Conservation (phyloP, 2,888 invertebrate species). For the Watsonalla binaria region DNA sequence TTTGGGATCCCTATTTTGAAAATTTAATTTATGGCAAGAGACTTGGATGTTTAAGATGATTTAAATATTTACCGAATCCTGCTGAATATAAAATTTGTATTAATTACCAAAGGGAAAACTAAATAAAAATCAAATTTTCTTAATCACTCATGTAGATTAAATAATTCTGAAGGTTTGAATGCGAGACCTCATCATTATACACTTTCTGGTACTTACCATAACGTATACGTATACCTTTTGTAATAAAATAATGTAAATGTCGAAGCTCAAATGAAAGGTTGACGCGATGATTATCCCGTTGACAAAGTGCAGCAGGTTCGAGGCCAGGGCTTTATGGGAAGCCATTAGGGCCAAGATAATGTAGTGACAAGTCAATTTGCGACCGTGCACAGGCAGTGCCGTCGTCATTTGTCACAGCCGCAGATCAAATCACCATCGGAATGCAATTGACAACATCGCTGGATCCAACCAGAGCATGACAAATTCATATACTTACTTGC, state of each 20-base stretch:
- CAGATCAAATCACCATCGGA: constrained; percentile 41
- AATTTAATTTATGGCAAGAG: constrained; percentile 18
- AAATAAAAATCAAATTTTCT: too few relatives aligned
- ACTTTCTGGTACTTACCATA: too few relatives aligned
- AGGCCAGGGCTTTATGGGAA: constrained; percentile 6
- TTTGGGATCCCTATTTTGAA: constrained; percentile 13
- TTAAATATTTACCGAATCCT: constrained; percentile 4
- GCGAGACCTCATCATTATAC: too few relatives aligned
- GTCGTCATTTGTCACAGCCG: constrained; percentile 35
- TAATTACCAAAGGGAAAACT: too few relatives aligned
- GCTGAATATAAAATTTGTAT: constrained; percentile 1
- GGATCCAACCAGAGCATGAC: constrained; percentile 18
- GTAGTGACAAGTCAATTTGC: constrained; percentile 47
- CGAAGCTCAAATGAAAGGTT: neutral
- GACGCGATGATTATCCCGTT: neutral
- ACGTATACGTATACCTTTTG: too few relatives aligned
- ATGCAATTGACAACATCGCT: constrained; percentile 26
- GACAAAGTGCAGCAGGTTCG: neutral
- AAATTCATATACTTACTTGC: constrained; percentile 7
- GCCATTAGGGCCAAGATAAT: constrained; percentile 37
- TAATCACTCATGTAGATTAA: too few relatives aligned
- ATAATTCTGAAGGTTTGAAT: too few relatives aligned
- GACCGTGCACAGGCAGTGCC: constrained; percentile 17
- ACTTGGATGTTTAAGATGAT: constrained; percentile 4
- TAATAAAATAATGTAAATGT: too few relatives aligned